A percentile compares a stretch with the other conserved stretches of the same genome.
Evolutionary conservation across 1,140 invertebrate species (phyloP).

Genomic region (Zaprionus gabonicus): DNA sequence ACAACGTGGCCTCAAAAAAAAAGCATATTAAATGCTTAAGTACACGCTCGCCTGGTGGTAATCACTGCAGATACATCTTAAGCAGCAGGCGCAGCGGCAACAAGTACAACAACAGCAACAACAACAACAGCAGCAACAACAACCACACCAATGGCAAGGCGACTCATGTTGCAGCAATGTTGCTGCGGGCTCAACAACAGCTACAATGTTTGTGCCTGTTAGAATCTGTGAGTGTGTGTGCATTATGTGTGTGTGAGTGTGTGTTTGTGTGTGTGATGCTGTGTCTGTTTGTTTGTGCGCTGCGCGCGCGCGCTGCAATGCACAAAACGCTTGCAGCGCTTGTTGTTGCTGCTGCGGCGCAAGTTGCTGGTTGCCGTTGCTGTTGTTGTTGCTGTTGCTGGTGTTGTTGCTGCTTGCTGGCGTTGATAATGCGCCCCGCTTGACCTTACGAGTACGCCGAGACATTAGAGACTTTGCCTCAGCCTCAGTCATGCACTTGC

Average conservation of each 20-base stretch:
- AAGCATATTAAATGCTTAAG: slow-evolving; percentile 83
- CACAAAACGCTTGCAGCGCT: slow-evolving; percentile 64
- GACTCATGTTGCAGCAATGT: slow-evolving; percentile 50
- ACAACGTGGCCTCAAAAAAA: slow-evolving; percentile 70
- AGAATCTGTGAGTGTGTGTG: slow-evolving; percentile 19
- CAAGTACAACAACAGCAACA: slow-evolving; percentile 33
- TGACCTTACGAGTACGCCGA: slow-evolving; percentile 60
- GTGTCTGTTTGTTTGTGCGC: slow-evolving; percentile 47
- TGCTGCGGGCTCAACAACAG: slow-evolving; percentile 56
- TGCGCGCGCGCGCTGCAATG: slow-evolving; percentile 57
- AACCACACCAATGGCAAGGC: slow-evolving; percentile 35
- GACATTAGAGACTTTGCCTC: slow-evolving; percentile 49
- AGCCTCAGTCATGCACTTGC: slow-evolving; percentile 33
- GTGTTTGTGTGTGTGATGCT: background rate
- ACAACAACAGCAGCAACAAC: slow-evolving; percentile 31
- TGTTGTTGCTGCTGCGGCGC: slow-evolving; percentile 21
- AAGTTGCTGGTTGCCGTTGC: slow-evolving; percentile 23
- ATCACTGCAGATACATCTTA: slow-evolving; percentile 78
- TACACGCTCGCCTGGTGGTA: slow-evolving; percentile 79
- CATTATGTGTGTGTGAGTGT: background rate
- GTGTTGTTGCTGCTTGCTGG: slow-evolving; percentile 23
- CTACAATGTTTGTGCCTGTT: slow-evolving; percentile 51
- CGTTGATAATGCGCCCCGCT: slow-evolving; percentile 51
- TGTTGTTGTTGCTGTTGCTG: slow-evolving; percentile 18
- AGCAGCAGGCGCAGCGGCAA: slow-evolving; percentile 60